Base-by-base conservation (phyloP, 2,888 invertebrate genomes). In the Hypercompe scribonia region DNA sequence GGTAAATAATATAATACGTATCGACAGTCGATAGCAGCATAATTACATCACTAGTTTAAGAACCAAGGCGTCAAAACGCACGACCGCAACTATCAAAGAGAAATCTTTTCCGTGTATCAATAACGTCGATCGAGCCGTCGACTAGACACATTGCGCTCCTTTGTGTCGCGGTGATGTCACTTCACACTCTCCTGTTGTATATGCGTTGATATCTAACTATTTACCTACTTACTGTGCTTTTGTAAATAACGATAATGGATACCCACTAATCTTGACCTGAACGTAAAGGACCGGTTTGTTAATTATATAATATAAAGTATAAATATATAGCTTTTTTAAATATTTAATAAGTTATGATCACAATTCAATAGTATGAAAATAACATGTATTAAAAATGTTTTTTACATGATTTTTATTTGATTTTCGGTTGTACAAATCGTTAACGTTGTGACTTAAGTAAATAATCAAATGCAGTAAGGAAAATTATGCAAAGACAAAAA, bases 91-190 rank as follows among this genome's bases (percentile, higher is more conserved):
- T 95, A 96, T 96, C 95, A 96, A 96, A 95, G 94, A 94, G 95
- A 96, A 95, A 96, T 96, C 95, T 95, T 96, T 96, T 96, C 95
- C 96, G 94, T 96, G 96, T 96, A 94, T 93, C 95, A 95, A 95
- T 95, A 96, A 94, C 92, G 91, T 81, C 87, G 86, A 87, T 87
- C 87, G 89, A 85, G 89, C 87, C 90, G 90, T 87, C 91, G 90
- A 90, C 92, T 88, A 91, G 92, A 92, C 93, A 91, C 91, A 92
- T 91, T 89, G 89, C 87, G 88, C 87, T 87, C 87, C 89, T 92
- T 93, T 91, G 89, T 90, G 88, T 85, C 84, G 84, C 78, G 75
- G 81, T 80, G 83, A 87, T 81, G 84, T 86, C 82, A 80, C 81
- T 79, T 83, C 83, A 84, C 80, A 79, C 74, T 76, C 65, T 66